A percentile compares a stretch with the other conserved stretches of the same genome.
Conservation (phyloP, 2,113 vertebrate species). For the Zosterops hypoxanthus region DNA sequence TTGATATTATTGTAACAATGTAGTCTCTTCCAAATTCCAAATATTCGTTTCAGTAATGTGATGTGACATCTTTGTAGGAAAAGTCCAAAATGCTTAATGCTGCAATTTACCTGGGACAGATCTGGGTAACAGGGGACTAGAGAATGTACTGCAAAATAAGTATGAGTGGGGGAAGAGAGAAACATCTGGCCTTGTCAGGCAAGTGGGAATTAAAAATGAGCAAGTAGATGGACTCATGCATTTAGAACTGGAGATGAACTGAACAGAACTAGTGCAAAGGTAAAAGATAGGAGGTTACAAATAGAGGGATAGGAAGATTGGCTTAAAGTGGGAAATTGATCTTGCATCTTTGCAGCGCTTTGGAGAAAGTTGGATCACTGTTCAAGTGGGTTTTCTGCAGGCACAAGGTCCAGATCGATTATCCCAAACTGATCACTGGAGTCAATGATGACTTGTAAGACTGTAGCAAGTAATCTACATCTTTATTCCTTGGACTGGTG, state of each 20-base stretch:
- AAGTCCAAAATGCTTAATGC: slow-evolving; percentile 19
- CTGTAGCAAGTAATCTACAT: neutral
- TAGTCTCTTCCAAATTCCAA: slow-evolving; percentile 17
- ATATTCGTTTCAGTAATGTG: neutral
- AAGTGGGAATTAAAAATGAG: neutral
- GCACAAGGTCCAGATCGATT: neutral
- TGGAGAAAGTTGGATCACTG: neutral
- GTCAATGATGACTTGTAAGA: neutral
- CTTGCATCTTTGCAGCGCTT: neutral
- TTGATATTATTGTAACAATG: neutral
- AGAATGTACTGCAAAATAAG: neutral
- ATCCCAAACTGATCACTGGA: neutral
- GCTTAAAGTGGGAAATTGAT: neutral
- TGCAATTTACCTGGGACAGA: slow-evolving; percentile 1
- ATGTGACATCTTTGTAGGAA: slow-evolving; percentile 20
- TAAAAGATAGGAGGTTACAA: neutral
- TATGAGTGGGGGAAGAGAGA: neutral
- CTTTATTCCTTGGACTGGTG: neutral
- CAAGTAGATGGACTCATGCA: neutral
- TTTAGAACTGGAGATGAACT: neutral
- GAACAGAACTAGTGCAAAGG: neutral
- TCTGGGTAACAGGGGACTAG: neutral
- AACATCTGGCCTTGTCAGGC: neutral
- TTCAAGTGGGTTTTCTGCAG: neutral
- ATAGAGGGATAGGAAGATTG: neutral